Evolutionary conservation across 2,888 invertebrate genomes (phyloP).

Genomic region (Pristionchus maxplancki): DNA sequence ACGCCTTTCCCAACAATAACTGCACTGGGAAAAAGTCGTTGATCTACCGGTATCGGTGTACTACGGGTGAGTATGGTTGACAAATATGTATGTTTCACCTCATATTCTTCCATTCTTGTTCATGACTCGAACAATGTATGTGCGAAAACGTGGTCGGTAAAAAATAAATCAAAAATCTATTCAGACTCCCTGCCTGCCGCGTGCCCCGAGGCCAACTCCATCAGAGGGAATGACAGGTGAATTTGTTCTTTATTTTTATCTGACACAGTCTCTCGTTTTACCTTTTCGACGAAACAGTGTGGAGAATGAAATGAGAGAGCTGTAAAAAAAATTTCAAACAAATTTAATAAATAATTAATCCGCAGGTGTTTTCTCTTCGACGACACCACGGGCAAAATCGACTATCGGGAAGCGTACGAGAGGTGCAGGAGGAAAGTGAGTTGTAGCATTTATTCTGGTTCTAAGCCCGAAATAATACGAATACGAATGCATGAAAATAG

Average conservation of each 20-base stretch:
- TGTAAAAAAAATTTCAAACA: too few relatives aligned
- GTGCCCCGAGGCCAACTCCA: background rate
- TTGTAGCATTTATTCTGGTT: too few relatives aligned
- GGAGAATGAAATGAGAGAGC: too few relatives aligned
- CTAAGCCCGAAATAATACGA: too few relatives aligned
- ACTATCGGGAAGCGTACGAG: conserved; percentile 37
- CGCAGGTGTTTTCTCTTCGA: conserved; percentile 42
- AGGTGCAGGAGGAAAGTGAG: conserved; percentile 21
- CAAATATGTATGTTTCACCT: background rate
- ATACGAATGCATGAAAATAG: too few relatives aligned
- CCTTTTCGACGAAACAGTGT: too few relatives aligned
- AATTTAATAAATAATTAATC: too few relatives aligned
- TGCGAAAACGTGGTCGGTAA: too few relatives aligned
- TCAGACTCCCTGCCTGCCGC: conserved; percentile 11
- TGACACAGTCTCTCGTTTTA: too few relatives aligned
- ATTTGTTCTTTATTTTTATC: too few relatives aligned
- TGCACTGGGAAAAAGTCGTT: conserved; percentile 38
- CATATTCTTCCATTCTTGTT: background rate
- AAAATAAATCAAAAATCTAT: background rate
- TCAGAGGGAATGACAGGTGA: background rate
- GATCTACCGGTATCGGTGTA: conserved; percentile 34
- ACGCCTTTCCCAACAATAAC: conserved; percentile 39
- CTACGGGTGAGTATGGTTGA: background rate
- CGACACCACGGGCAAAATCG: background rate
- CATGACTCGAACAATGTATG: background rate